A percentile compares a stretch with the other conserved stretches of the same genome.
phyloP scores from a whole-genome alignment of 1,140 invertebrate species.

The Heliothis virescens region DNA sequence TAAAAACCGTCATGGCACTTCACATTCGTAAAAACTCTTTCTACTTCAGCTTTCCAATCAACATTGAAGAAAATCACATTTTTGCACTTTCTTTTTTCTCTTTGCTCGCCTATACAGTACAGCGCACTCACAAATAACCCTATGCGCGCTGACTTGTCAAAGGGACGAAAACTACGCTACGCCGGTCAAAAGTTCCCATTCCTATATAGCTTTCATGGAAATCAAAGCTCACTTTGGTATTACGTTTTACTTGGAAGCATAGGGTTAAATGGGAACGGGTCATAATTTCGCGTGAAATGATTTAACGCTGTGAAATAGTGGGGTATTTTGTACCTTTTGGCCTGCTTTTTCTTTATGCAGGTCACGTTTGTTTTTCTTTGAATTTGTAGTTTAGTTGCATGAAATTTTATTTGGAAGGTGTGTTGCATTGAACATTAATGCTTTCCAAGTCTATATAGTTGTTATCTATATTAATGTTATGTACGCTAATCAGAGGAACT shows the following conservation, averaged over 20 bases:
- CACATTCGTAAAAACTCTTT: too few species aligned
- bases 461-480: too few species aligned
- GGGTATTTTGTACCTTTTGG: conserved; percentile 27
- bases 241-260: conserved; percentile 28
- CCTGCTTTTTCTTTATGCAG: not conserved
- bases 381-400: too few species aligned
- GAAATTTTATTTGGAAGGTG: too few species aligned
- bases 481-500: too few species aligned
- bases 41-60: not conserved
- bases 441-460: too few species aligned
- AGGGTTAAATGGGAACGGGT: conserved; percentile 38
- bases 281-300: conserved; percentile 22
- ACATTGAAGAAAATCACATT: not conserved
- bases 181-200: conserved; percentile 40
- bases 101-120: conserved; percentile 9
- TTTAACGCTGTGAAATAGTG: conserved; percentile 22
- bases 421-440: too few species aligned
- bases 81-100: conserved; percentile 8
- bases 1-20: too few species aligned
- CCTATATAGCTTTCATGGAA: conserved; percentile 45
- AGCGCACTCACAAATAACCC: conserved; percentile 34
- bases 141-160: conserved; percentile 36
- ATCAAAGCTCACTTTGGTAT: conserved; percentile 44
- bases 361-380: not conserved
- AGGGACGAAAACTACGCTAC: conserved; percentile 46